Evolutionary conservation across 2,113 vertebrate species (phyloP).

Genomic region (Trinectes maculatus): DNA sequence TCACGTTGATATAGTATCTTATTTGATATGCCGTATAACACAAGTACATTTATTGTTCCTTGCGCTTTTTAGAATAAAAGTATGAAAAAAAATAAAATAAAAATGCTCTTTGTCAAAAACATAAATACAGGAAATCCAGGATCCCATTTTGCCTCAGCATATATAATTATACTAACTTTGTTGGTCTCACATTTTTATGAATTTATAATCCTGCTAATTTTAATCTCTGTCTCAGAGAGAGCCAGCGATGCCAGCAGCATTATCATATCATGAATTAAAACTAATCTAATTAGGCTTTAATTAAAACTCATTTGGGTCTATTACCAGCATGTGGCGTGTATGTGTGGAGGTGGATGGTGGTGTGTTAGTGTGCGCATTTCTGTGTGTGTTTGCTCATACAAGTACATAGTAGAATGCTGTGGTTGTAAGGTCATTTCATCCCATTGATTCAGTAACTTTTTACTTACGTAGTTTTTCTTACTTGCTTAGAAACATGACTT

Average conservation of each 20-base stretch:
- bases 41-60: too few species aligned
- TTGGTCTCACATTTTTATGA: too few species aligned
- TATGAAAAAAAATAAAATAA: too few species aligned
- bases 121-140: too few species aligned
- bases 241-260: conserved; percentile 49
- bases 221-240: conserved; percentile 33
- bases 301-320: conserved; percentile 63
- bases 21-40: neutral
- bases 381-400: conserved; percentile 11
- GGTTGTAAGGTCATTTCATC: conserved; percentile 3
- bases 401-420: neutral
- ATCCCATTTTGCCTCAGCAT: too few species aligned
- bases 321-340: conserved; percentile 20
- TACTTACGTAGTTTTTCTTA: conserved; percentile 31
- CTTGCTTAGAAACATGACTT: too few species aligned
- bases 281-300: conserved; percentile 59
- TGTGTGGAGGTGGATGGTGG: neutral
- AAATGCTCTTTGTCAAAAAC: too few species aligned
- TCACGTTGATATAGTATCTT: neutral
- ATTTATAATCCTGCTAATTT: conserved; percentile 58
- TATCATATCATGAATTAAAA: conserved; percentile 61
- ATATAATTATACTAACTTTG: too few species aligned
- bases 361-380: conserved; percentile 5
- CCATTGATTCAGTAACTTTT: conserved; percentile 16
- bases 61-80: too few species aligned